Conservation (phyloP, 2,888 invertebrate genomes). For the Phalera bucephala region DNA sequence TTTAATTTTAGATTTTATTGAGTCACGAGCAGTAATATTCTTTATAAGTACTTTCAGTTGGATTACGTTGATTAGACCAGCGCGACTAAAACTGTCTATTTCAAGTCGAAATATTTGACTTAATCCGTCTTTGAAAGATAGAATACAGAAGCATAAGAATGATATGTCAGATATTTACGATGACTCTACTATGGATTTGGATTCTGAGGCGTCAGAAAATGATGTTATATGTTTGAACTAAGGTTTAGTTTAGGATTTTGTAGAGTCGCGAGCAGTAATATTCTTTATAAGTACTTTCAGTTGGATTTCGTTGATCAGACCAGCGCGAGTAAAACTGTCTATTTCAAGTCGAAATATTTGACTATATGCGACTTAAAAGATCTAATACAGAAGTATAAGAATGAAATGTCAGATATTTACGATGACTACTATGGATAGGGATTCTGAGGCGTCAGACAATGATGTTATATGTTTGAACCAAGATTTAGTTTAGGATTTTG, state of each 20-base stretch:
- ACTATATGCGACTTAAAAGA: conserved; percentile 41
- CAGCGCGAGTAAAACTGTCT: too few relatives aligned
- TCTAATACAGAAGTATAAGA: conserved; percentile 45
- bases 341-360: too few relatives aligned
- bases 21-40: too few relatives aligned
- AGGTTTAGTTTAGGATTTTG: conserved; percentile 1
- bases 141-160: conserved; percentile 46
- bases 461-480: conserved; percentile 40
- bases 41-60: conserved; percentile 47
- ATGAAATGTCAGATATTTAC: conserved; percentile 57
- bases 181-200: conserved; percentile 68
- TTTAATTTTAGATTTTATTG: not conserved
- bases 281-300: too few relatives aligned
- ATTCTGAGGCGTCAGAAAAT: conserved; percentile 45
- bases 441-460: conserved; percentile 45
- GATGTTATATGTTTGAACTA: conserved; percentile 40
- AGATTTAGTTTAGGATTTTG: conserved; percentile 1
- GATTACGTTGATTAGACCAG: conserved; percentile 46
- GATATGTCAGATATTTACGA: conserved; percentile 61
- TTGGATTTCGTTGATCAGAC: too few relatives aligned
- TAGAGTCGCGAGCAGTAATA: too few relatives aligned
- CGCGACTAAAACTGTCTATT: conserved; percentile 21
- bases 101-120: conserved; percentile 38
- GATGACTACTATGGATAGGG: conserved; percentile 71
- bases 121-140: conserved; percentile 38